phyloP scores from a whole-genome alignment of 2,888 invertebrate species.

The Microctonus brassicae region DNA sequence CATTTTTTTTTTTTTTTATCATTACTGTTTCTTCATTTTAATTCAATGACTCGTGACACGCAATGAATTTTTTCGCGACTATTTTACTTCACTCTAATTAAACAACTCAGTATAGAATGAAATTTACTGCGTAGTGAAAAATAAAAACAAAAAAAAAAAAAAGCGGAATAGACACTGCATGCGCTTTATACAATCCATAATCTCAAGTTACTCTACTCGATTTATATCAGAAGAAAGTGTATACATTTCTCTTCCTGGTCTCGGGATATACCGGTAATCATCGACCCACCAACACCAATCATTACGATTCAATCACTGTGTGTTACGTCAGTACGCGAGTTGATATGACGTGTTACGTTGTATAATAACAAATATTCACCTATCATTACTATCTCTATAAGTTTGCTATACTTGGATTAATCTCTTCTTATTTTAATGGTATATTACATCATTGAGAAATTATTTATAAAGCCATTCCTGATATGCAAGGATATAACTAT shows the following conservation, averaged over 20 bases:
- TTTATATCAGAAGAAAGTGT: conserved; percentile 7
- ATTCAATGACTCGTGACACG: neutral
- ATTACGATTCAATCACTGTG: conserved; percentile 16
- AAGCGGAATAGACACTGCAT: neutral
- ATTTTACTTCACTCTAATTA: too few species aligned
- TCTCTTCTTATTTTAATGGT: neutral
- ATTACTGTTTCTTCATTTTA: too few species aligned
- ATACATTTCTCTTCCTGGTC: conserved; percentile 26
- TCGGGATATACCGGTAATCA: neutral
- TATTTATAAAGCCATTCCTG: too few species aligned
- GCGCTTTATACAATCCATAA: too few species aligned
- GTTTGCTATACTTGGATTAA: too few species aligned
- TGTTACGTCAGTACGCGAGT: conserved; percentile 1
- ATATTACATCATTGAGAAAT: neutral
- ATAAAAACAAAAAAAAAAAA: neutral
- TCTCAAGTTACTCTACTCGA: neutral
- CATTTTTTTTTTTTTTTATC: neutral
- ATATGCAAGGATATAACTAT: too few species aligned
- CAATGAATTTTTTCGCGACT: too few species aligned
- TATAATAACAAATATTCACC: neutral
- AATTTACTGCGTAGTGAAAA: too few species aligned
- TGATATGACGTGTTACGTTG: conserved; percentile 7
- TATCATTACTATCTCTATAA: neutral
- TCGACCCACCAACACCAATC: neutral
- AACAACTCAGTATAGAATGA: too few species aligned